Percentiles rank a stretch among this genome's conserved stretches.
phyloP scores from a whole-genome alignment of 2,888 invertebrate species.

The Schizaphis graminum region DNA sequence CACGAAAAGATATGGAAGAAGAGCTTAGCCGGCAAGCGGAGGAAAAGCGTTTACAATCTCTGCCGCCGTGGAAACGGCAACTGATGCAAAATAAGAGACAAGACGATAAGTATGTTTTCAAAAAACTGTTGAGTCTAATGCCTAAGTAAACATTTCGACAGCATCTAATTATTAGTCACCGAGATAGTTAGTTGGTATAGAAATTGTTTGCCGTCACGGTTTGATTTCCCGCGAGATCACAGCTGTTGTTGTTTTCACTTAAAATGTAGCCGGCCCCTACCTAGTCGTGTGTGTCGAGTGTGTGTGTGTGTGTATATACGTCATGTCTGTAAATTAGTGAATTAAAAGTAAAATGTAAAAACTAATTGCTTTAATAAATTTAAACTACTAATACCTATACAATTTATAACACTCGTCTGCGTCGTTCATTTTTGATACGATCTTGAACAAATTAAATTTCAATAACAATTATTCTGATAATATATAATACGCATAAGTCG shows the following conservation, averaged over 20 bases:
- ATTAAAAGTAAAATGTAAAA: slow-evolving; percentile 34
- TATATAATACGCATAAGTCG: background rate
- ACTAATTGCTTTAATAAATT: background rate
- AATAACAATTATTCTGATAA: background rate
- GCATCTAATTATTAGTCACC: background rate
- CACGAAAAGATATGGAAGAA: slow-evolving; percentile 90
- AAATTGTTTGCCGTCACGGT: slow-evolving; percentile 44
- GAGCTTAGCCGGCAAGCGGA: slow-evolving; percentile 87
- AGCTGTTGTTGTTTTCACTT: slow-evolving; percentile 22
- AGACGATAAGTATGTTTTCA: slow-evolving; percentile 79
- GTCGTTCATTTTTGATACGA: background rate
- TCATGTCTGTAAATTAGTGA: background rate
- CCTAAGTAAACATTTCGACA: background rate
- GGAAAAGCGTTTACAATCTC: slow-evolving; percentile 85
- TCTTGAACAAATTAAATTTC: background rate
- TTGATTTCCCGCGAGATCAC: slow-evolving; percentile 16
- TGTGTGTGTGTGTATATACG: background rate
- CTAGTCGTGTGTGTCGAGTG: background rate
- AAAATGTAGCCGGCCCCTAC: background rate
- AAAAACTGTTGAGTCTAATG: background rate
- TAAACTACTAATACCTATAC: background rate
- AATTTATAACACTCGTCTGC: background rate
- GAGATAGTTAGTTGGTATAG: slow-evolving; percentile 7
- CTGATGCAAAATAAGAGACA: slow-evolving; percentile 82
- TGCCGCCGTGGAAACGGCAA: slow-evolving; percentile 95